Evolutionary conservation across 2,888 invertebrate genomes (phyloP).

Genomic region (Orthosia gothica): DNA sequence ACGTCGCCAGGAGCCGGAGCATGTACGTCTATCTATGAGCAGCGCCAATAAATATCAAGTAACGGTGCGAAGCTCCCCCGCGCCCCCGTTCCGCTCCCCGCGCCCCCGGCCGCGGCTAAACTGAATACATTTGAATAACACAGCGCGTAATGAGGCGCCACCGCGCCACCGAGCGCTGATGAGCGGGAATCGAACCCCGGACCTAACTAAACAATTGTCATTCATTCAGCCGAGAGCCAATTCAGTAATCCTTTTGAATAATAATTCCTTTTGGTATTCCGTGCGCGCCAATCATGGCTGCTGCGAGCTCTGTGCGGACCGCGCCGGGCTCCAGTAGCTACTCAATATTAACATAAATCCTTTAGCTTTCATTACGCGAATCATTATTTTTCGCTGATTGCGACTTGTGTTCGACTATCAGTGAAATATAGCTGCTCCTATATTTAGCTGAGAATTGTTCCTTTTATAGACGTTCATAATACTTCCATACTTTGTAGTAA

Average conservation of each 20-base stretch:
- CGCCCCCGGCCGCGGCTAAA: constrained; percentile 68
- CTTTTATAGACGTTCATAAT: background rate
- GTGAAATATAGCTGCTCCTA: background rate
- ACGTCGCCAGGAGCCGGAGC: constrained; percentile 47
- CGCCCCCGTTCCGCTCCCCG: background rate
- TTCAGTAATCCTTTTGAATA: constrained; percentile 77
- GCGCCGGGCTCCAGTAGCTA: constrained; percentile 34
- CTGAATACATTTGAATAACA: constrained; percentile 86
- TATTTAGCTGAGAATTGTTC: background rate
- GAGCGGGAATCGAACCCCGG: constrained; percentile 78
- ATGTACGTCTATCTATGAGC: constrained; percentile 49
- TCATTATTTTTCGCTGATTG: constrained; percentile 43
- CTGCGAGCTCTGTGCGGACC: constrained; percentile 13
- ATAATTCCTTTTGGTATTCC: constrained; percentile 69
- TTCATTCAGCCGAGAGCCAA: constrained; percentile 74
- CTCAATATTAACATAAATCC: constrained; percentile 45
- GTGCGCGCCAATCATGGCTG: constrained; percentile 51
- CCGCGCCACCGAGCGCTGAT: constrained; percentile 74
- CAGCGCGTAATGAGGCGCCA: constrained; percentile 77
- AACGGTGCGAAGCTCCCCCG: constrained; percentile 10
- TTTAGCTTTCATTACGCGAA: constrained; percentile 44
- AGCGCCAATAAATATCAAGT: constrained; percentile 60
- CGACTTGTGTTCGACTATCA: constrained; percentile 22
- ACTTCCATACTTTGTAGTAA: background rate
- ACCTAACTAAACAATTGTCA: constrained; percentile 79